A percentile compares a stretch with the other conserved stretches of the same genome.
Evolutionary conservation across 2,797 vertebrate genomes (phyloP).

Genomic region (Limosa lapponica): DNA sequence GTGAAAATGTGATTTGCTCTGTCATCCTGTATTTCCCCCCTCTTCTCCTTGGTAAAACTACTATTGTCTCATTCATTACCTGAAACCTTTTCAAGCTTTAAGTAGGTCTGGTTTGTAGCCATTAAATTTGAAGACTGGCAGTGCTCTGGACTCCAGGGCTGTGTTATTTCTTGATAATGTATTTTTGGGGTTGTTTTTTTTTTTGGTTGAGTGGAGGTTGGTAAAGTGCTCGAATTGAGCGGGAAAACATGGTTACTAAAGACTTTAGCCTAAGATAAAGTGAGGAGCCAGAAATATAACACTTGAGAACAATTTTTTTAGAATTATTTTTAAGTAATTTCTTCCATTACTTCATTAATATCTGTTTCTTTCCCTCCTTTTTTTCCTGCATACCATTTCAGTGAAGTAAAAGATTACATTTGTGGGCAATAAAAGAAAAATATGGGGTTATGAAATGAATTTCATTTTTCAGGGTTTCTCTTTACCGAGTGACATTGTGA

Average conservation of each 20-base stretch:
- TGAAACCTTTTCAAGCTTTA: background rate
- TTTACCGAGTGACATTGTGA: background rate
- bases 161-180: background rate
- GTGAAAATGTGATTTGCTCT: background rate
- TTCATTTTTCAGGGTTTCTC: background rate
- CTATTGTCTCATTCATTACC: background rate
- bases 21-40: background rate
- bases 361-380: background rate
- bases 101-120: background rate
- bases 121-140: background rate
- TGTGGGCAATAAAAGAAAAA: conserved; percentile 14
- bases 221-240: background rate
- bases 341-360: conserved; percentile 12
- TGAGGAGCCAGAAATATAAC: background rate
- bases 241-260: background rate
- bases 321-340: background rate
- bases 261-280: background rate
- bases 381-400: background rate
- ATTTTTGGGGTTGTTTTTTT: rapidly evolving
- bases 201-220: background rate
- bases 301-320: background rate
- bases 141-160: background rate
- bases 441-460: background rate
- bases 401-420: background rate
- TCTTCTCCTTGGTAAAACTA: background rate